These are phyloP conservation scores for Montipora foliosa DNA, from an alignment of 64 coral and sea anemone genomes.

Conservation along the genomic window DNA sequence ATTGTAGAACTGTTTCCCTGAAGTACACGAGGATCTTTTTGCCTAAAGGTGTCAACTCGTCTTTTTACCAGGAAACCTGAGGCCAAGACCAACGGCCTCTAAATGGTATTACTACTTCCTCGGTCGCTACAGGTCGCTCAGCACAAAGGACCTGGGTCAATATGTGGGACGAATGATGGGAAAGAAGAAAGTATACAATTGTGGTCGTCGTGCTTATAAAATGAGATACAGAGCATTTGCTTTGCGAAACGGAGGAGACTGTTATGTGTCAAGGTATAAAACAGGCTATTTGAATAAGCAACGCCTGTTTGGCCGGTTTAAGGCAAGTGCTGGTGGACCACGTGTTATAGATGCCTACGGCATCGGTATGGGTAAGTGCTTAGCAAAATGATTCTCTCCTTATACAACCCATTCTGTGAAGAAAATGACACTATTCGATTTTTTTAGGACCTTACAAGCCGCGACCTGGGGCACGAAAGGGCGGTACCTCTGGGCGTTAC, in stretches of 20 bases:
- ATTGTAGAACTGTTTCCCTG: no score
- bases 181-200: conserved; percentile 27
- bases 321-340: background rate
- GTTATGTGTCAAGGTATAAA: conserved; percentile 29
- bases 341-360: conserved; percentile 31
- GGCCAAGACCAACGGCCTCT: background rate
- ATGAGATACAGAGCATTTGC: conserved; percentile 24
- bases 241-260: conserved; percentile 35
- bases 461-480: conserved; percentile 17
- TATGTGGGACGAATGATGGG: conserved; percentile 18
- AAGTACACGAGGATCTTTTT: no score
- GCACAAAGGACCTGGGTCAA: background rate
- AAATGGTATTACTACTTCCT: conserved; percentile 1
- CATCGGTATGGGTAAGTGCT: background rate
- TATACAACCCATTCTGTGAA: no score
- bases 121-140: conserved; percentile 21
- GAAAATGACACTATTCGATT: no score
- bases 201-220: background rate
- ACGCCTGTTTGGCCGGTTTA: conserved; percentile 22
- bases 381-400: background rate
- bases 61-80: background rate
- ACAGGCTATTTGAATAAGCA: background rate
- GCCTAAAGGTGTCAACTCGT: no score
- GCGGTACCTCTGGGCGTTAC: conserved; percentile 16
- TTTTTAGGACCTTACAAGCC: conserved; percentile 5